Base-by-base conservation (phyloP, 2,797 vertebrate genomes). In the Pseudochirops corinnae region DNA sequence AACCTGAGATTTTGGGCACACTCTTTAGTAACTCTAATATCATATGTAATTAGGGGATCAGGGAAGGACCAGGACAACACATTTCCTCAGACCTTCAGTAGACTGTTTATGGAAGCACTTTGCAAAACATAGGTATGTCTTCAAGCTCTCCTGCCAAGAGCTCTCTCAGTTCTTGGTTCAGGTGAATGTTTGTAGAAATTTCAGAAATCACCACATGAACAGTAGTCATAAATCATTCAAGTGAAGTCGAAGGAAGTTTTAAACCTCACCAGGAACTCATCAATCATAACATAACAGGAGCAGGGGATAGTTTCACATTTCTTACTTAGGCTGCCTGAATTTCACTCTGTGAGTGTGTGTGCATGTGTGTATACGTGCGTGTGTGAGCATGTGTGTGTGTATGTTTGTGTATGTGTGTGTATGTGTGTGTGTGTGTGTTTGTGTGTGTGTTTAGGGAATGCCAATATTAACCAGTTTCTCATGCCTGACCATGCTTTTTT, bases 231-330 rank as follows among this genome's bases (percentile, higher is more conserved):
- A 95, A 95, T 96, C 94, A 97, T 95, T 97, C 90, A 91, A 18
- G 58, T 31, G 67, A 97, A 97, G 92, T 92, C 96, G 97, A 98
- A 98, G 95, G 93, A 98, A 96, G 92, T 97, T 96, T 91, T 97
- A 97, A 95, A 95, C 58, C 97, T 98, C 92, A 31, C 97, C 92
- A 94, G 95, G 92, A 98, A 98, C 96, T 97, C 92, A 52, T 97
- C 97, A 98, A 92, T 97, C 97, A 95, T 95, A 97, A 97, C 97
- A 95, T 91, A 97, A 97, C 67, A 97, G 95, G 97, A 97, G 90
- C 94, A 67, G 90, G 97, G 92, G 29, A 18, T 95, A 52, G 95
- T 94, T 96, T 97, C 95, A 93, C 93, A 16, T 97, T 98, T 98
- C 93, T 96, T 92, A 97, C 93, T 93, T 96, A 94, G 96, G 95